Evolutionary conservation across 2,888 invertebrate species (phyloP), one percentile per base, ranked within the genome.

Genomic region (Fissipunctia ypsillon): DNA sequence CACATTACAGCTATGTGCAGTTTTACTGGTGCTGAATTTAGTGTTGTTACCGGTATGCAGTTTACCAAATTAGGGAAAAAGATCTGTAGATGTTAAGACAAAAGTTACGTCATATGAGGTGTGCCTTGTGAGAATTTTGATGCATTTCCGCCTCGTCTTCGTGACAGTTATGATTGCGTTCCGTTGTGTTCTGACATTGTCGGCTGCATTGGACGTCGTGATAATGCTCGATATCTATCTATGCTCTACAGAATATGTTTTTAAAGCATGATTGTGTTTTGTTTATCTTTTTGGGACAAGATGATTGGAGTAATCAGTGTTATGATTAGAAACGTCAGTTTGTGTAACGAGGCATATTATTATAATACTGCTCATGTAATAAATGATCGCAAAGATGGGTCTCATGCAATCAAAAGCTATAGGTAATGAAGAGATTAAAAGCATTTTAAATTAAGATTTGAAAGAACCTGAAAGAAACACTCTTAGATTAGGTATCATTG

Each of bases 31-130:
- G 43, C 66, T 52, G 41, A 63, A 60, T 45, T 45, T 31, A 73
- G 54, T 50, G 60, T 10, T 35, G 35, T 31, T 64, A 72, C 65
- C 79, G 76, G 76, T 76, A 72, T 74, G 68, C 59, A 56, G 65
- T 70, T 69, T 73, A 60, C 80, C 75, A 48, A 71, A 80, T 59
- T 78, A 73, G 71, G 86, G n/a, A 66, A 82, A 76, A 67, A 69
- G 41, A 54, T 69, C 0, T 61, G n/a, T 56, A 70, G 61, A 73
- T 54, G 59, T 63, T 56, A 56, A 28, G 41, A 59, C 4, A 48
- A 31, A 50, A 31, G 45, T 57, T 41, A 38, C 69, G 45, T 79
- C 72, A 48, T 31, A 28, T 22, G 22, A 64, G 54, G 48, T 56
- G 73, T 75, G 60, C 69, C 60, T 63, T 71, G 56, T 25, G 16